Evolutionary conservation across 1,140 invertebrate genomes (phyloP), one percentile per base, ranked within the genome.

Genomic region (Halyomorpha halys): DNA sequence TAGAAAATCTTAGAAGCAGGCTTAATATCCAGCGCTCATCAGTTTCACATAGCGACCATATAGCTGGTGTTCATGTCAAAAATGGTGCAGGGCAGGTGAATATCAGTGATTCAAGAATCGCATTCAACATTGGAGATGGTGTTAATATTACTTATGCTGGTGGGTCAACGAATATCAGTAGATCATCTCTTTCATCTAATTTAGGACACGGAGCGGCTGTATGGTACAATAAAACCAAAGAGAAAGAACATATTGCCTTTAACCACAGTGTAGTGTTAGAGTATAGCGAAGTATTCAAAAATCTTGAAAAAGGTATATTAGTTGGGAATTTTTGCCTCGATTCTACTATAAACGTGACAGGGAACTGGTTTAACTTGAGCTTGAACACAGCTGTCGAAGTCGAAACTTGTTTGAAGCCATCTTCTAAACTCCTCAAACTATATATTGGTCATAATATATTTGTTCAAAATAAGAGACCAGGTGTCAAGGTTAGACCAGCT

Each of bases 81-180:
- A 85, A 80, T 66, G 94, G 94, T 0, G 89, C 86, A 1, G 90
- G 91, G n/a, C 89, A 95, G 71, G 83, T 98, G 0, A 94, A 98
- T 71, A 81, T 99, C 3, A 96, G 94, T 6, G 83, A 86, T 68
- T 92, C 89, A 66, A 81, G 86, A 70, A 89, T 99, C 45, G 86
- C 83, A 0, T 88, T 92, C 68, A 99, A 99, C 74, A 82, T 86
- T 70, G 96, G 94, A 0, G 94, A 96, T 68, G 89, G 90, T 3
- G 78, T 91, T 5, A 95, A 96, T 70, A 86, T 97, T 4, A 95
- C 93, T 0, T 90, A 91, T 64, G 87, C 89, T 1, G 94, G 94
- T 1, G 94, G 95, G 3, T 86, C 86, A 66, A 80, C 89, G 61
- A 94, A 98, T 70, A 80, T 98, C 44, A 94, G 94, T 14, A 78